Conservation (phyloP, 1,140 invertebrate species). For the Parapsyche elsis region DNA sequence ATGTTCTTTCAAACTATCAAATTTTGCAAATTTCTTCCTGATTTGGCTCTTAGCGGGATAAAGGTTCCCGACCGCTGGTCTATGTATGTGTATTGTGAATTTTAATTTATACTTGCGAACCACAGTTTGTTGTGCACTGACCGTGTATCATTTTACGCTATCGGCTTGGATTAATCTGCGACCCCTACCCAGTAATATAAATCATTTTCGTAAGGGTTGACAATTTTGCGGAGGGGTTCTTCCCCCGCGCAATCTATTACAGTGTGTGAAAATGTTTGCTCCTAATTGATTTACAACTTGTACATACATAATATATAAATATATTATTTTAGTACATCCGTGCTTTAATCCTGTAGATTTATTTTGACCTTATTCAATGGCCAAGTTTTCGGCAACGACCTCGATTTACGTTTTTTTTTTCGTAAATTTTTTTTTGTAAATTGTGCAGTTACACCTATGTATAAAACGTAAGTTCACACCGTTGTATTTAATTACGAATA, state of each 20-base stretch:
- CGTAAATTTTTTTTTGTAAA: background rate
- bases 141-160: background rate
- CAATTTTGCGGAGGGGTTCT: conserved; percentile 7
- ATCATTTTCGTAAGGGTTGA: conserved; percentile 29
- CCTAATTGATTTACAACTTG: conserved; percentile 9
- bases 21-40: too few relatives aligned
- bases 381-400: too few relatives aligned
- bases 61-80: too few relatives aligned
- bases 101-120: background rate
- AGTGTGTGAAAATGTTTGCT: background rate
- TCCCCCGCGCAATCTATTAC: background rate
- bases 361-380: too few relatives aligned
- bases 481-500: too few relatives aligned
- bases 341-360: too few relatives aligned
- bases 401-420: too few relatives aligned
- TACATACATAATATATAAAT: too few relatives aligned
- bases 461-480: background rate
- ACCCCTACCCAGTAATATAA: conserved; percentile 5
- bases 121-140: background rate
- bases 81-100: too few relatives aligned
- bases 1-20: too few relatives aligned
- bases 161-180: conserved; percentile 10
- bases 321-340: too few relatives aligned
- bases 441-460: background rate
- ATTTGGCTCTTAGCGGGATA: too few relatives aligned